These are phyloP conservation scores for Macrosoma leucophasiata DNA, from an alignment of 2,888 invertebrate genomes.

Conservation along the genomic window DNA sequence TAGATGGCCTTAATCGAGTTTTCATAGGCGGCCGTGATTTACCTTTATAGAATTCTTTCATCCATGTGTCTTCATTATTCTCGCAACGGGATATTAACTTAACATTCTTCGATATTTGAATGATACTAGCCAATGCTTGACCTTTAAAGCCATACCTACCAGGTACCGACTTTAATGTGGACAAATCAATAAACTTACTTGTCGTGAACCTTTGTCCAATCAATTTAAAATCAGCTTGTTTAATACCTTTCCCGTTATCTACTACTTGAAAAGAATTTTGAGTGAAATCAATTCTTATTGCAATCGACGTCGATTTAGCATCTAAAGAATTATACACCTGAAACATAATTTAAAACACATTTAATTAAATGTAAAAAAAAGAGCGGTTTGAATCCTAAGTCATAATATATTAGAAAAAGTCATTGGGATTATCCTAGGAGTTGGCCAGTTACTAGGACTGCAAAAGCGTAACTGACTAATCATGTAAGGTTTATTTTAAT, in stretches of 20 bases:
- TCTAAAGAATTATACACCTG: slow-evolving; percentile 83
- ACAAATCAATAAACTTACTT: slow-evolving; percentile 76
- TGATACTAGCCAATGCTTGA: slow-evolving; percentile 79
- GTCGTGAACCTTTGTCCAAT: slow-evolving; percentile 79
- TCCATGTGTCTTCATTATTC: slow-evolving; percentile 67
- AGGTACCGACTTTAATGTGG: slow-evolving; percentile 67
- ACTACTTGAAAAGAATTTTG: slow-evolving; percentile 81
- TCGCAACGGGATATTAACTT: slow-evolving; percentile 75
- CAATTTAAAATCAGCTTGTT: slow-evolving; percentile 65
- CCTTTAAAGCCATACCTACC: slow-evolving; percentile 81
- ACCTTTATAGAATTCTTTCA: slow-evolving; percentile 72
- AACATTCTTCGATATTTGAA: slow-evolving; percentile 71
- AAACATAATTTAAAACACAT: no score
- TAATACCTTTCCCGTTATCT: slow-evolving; percentile 85
- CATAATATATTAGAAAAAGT: neutral
- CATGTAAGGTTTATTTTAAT: no score
- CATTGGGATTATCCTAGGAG: neutral
- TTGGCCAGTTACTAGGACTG: no score
- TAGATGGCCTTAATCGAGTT: slow-evolving; percentile 70
- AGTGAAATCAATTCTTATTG: slow-evolving; percentile 78
- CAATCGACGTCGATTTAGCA: slow-evolving; percentile 81
- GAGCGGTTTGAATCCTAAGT: slow-evolving; percentile 1
- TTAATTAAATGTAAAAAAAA: no score
- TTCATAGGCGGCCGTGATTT: slow-evolving; percentile 44
- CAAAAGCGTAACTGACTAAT: no score